Base-by-base conservation (phyloP, 2,113 vertebrate genomes). In the Gracilinanus agilis region DNA sequence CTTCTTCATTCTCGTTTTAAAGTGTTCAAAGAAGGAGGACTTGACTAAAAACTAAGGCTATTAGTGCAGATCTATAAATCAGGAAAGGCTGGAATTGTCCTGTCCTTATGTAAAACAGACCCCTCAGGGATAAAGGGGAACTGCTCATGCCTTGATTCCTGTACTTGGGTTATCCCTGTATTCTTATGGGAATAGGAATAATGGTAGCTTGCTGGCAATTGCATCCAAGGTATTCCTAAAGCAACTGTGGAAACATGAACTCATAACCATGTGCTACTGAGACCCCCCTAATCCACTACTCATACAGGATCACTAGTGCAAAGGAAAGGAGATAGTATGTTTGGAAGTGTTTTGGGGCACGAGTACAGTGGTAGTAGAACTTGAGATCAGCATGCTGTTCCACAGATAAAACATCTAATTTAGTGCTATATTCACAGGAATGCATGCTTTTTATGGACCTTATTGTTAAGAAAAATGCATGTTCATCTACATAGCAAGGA, bases 21-120 rank as follows among this genome's bases (percentile, higher is more conserved):
- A 92, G 54, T 34, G 58, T 90, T 55, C 58, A 93, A 92, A 93
- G 25, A 75, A 93, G 90, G 40, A 83, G 2, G 34, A 27, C 91
- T 88, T 34, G 90, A 24, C 49, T 93, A 94, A 95, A 95, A 92
- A 44, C 34, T 25, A 54, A 91, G 89, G 12, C 75, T 89, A 13
- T 97, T 94, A 93, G 54, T 91, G 75, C 96, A 95, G n/a, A 93
- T 96, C 95, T 92, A 90, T 94, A 94, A 94, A 95, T 95, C 44
- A 24, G 83, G 23, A 27, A 96, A 95, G 56, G 58, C 54, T 93
- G n/a, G 0, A 16, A 75, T 94, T 96, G 29, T 95, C 94, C 67
- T 40, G 94, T 94, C n/a, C 91, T 92, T 96, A 94, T 96, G 44
- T 96, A 92, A 93, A 97, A 91, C 89, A 96, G 53, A 94, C 88